phyloP scores from a whole-genome alignment of 2,113 vertebrate species.

The Etia nguti region DNA sequence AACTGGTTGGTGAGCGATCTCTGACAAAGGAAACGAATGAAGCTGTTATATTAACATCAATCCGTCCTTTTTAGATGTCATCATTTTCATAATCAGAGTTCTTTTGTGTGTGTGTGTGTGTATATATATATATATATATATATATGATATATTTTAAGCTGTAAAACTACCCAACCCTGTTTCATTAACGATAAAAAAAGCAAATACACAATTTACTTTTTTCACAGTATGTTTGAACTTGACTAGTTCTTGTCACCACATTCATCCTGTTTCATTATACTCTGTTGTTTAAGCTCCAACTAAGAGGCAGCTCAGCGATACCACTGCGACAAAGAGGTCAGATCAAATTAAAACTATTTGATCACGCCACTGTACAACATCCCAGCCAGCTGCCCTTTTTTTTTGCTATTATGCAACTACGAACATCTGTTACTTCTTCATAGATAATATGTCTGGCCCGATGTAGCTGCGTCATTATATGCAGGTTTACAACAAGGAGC shows the following conservation, averaged over 20 bases:
- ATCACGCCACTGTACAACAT: conserved; percentile 47
- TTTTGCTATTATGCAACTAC: conserved; percentile 57
- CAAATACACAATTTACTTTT: not conserved
- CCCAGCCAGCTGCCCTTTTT: conserved; percentile 17
- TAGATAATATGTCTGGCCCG: conserved; percentile 29
- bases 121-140: not conserved
- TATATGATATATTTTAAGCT: not conserved
- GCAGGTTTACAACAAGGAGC: not conserved
- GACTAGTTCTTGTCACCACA: not conserved
- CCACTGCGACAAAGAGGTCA: conserved; percentile 43
- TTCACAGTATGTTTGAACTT: not conserved
- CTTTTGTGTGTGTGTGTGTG: not conserved
- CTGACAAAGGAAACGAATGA: conserved; percentile 23
- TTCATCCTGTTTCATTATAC: conserved; percentile 7
- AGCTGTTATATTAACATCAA: conserved; percentile 2
- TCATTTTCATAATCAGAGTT: not conserved
- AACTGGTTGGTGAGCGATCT: conserved; percentile 37
- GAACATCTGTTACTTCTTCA: conserved; percentile 65
- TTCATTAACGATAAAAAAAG: not conserved
- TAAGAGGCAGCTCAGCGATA: conserved; percentile 15
- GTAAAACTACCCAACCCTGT: not conserved
- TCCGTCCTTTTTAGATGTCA: not conserved
- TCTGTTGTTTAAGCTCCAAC: conserved; percentile 9
- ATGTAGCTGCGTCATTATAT: conserved; percentile 23
- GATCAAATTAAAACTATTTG: conserved; percentile 63